Evolutionary conservation across 2,888 invertebrate species (phyloP), one percentile per base, ranked within the genome.

Genomic region (Acronicta aceris): DNA sequence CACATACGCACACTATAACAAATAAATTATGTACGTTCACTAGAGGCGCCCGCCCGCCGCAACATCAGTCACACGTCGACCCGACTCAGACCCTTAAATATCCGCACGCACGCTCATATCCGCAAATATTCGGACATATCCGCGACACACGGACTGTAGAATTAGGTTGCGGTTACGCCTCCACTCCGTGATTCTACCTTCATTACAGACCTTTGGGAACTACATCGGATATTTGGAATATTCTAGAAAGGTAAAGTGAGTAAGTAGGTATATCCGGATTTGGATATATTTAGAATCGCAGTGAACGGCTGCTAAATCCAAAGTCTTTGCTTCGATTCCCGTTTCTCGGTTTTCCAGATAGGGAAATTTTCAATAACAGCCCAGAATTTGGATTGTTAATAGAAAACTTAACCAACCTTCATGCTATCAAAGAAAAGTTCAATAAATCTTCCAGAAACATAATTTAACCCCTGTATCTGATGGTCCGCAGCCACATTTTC

Each of bases 21-120:
- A 51, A 75, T 84, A 81, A 84, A 82, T 83, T 76, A 84, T 84
- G 76, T 75, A 74, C 73, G 56, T 60, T 58, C 60, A 47, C 33
- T 56, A 65, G 57, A 56, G 67, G 56, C 47, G 65, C 36, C 67
- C 47, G 65, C 36, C 67, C 21, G 61, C 78, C 82, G 67, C 81
- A 74, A 76, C 87, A 87, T 87, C 87, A 84, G 81, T 87, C 88
- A 82, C 81, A 72, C 72, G 85, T 85, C 85, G 74, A 82, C 85
- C 83, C 73, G 66, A 62, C 80, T 80, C 80, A 77, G 65, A 38
- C 55, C 68, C 70, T 76, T 74, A 72, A 75, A 74, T 79, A 79
- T 76, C 74, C 79, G 73, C 64, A 56, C 61, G 66, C 65, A 50
- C 76, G 68, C 53, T 70, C 70, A 76, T 78, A 78, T 70, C 74